phyloP scores from a whole-genome alignment of 2,888 invertebrate genomes.

The Notodonta dromedarius region DNA sequence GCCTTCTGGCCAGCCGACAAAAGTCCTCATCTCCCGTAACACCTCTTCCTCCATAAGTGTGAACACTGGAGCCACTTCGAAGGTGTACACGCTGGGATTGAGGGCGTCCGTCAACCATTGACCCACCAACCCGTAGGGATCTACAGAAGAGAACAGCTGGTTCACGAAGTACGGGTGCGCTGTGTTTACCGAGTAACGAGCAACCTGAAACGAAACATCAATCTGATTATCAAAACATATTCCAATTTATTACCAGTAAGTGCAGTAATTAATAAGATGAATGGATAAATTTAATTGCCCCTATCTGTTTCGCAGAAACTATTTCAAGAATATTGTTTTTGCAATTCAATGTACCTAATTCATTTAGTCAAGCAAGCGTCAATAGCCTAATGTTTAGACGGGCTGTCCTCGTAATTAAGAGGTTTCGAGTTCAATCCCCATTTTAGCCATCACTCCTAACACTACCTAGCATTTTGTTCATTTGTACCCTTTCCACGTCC shows the following conservation, averaged over 20 bases:
- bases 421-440: no score
- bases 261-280: neutral
- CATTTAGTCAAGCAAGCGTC: no score
- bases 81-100: conserved; percentile 95
- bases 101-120: conserved; percentile 94
- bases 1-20: conserved; percentile 90
- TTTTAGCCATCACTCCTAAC: no score
- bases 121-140: conserved; percentile 92
- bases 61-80: conserved; percentile 95
- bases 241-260: neutral
- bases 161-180: conserved; percentile 96
- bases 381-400: no score
- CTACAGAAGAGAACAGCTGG: conserved; percentile 93
- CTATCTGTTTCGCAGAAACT: neutral
- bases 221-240: conserved; percentile 4
- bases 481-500: no score
- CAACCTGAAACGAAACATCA: conserved; percentile 54
- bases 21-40: conserved; percentile 89
- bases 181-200: conserved; percentile 93
- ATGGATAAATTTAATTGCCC: neutral
- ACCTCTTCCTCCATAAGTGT: conserved; percentile 94
- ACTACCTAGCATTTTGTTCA: no score
- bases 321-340: neutral
- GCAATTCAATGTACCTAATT: neutral
- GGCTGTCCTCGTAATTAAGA: no score